These are phyloP conservation scores for Trachemys scripta DNA, from an alignment of 2,113 vertebrate genomes.

Conservation along the genomic window DNA sequence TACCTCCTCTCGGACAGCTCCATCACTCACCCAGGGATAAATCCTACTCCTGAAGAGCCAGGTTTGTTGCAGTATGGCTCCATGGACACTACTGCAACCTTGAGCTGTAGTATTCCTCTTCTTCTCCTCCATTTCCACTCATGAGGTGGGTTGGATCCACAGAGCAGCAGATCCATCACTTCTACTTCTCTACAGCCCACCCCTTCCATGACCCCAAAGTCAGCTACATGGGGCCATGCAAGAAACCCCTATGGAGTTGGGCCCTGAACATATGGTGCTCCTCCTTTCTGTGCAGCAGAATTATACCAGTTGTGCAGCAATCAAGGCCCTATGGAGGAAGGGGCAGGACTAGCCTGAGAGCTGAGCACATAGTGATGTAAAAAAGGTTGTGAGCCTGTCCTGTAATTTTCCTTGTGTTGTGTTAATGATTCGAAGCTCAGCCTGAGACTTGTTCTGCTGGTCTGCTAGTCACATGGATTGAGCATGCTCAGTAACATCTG, in stretches of 20 bases:
- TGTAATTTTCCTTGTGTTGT: neutral
- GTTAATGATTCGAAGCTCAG: neutral
- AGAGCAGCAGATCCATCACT: neutral
- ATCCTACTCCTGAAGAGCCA: neutral
- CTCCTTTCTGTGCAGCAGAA: neutral
- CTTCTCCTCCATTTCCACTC: neutral
- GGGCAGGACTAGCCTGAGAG: neutral
- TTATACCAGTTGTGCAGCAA: neutral
- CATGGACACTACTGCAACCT: neutral
- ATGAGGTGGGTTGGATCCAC: neutral
- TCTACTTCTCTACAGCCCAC: neutral
- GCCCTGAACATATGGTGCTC: neutral
- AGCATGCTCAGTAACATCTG: too few species aligned
- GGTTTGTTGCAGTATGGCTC: neutral
- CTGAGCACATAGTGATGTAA: neutral
- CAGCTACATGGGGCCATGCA: neutral
- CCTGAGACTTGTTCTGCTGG: neutral
- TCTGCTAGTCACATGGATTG: neutral
- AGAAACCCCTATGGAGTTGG: neutral
- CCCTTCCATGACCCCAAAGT: neutral
- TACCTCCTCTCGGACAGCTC: neutral
- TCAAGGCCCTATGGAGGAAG: rapidly evolving
- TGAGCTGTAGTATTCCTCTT: neutral
- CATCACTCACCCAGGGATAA: neutral
- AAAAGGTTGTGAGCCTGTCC: neutral